A percentile compares a stretch with the other conserved stretches of the same genome.
Evolutionary conservation across 2,113 vertebrate species (phyloP).

Genomic region (Cairina moschata): DNA sequence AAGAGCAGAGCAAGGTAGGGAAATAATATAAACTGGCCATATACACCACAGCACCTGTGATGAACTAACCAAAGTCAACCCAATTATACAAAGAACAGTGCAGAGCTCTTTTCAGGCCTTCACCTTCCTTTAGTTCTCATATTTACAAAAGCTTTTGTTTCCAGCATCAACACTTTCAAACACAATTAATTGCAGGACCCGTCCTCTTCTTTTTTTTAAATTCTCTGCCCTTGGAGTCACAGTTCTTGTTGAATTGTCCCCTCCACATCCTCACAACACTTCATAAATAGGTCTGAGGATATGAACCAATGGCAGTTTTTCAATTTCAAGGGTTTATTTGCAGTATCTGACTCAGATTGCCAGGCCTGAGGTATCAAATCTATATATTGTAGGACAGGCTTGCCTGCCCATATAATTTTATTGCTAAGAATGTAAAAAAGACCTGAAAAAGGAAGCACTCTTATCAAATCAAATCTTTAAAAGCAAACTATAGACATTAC

Average conservation of each 20-base stretch:
- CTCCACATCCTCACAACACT: background rate
- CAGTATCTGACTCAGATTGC: background rate
- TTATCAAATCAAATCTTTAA: background rate
- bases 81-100: rapidly evolving
- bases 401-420: background rate
- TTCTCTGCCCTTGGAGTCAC: background rate
- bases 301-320: background rate
- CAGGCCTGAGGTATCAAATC: background rate
- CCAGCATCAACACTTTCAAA: background rate
- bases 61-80: background rate
- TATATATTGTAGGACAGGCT: background rate
- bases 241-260: background rate
- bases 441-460: background rate
- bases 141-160: background rate
- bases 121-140: background rate
- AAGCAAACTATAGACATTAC: background rate
- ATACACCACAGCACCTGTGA: background rate
- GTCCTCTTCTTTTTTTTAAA: background rate
- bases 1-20: background rate
- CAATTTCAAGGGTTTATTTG: background rate
- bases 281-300: background rate
- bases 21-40: background rate
- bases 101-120: background rate
- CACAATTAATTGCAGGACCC: background rate
- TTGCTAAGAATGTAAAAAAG: background rate